Base-by-base conservation (phyloP, 2,797 vertebrate species). In the Oreortyx pictus region DNA sequence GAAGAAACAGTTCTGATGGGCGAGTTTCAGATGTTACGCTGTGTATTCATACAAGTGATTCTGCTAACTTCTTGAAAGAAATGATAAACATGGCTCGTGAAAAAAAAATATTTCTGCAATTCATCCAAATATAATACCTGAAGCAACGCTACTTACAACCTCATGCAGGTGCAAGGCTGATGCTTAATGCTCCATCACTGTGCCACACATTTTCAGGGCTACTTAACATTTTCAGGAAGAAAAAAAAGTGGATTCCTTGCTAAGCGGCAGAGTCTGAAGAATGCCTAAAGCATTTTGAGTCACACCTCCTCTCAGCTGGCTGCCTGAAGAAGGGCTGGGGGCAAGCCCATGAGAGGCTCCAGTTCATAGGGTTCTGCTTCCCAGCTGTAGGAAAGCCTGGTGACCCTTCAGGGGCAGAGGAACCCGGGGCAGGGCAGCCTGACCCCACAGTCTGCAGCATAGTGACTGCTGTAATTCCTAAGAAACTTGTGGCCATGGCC, bases 391-490 rank as follows among this genome's bases (percentile, higher is more conserved):
- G 37, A 27, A 27, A 62, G 27, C 27, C 60, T 27, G 13, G 17
- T 20, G 60, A 62, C 27, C 27, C 61, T 14, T 4, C 13, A 64
- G 27, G 41, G 27, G 61, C 61, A 64, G 31, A 66, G 43, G 44
- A 44, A 17, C 43, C 20, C 23, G 20, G 61, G 27, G 61, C 39
- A 29, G 39, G 61, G 39, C 61, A 43, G 61, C 18, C 18, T 9
- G 19, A 64, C 39, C 59, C 66, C 50, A 78, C 41, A 85, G 1
- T 7, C 31, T 24, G 65, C 43, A 27, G 47, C 8, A 70, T 29
- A 52, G 57, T 0, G 0, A 39, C 19, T 1, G 0, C 59, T 6
- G 4, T 6, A 37, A 67, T 0, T 61, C 14, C 1, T 33, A 46
- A 57, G 44, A 31, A 86, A 57, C 6, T 11, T 0, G 15, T 15